Evolutionary conservation across 2,113 vertebrate genomes (phyloP).

Genomic region (Grammomys dolichurus): DNA sequence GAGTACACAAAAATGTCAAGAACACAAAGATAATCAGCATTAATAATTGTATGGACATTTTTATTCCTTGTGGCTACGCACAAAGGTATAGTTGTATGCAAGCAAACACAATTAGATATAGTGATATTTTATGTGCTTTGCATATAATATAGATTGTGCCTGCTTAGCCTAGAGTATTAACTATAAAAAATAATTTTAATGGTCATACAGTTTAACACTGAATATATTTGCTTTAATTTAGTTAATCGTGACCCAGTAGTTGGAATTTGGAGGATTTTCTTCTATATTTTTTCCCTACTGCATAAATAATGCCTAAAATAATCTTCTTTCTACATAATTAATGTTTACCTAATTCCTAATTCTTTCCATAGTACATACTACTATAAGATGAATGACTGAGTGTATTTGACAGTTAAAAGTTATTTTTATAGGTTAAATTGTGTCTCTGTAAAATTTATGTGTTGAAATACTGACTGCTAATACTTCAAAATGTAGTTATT

Average conservation of each 20-base stretch:
- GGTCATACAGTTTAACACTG: background rate
- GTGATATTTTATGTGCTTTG: background rate
- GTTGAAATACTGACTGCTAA: background rate
- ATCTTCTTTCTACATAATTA: constrained; percentile 51
- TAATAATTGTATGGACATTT: constrained; percentile 15
- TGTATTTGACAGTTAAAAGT: constrained; percentile 15
- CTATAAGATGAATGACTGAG: constrained; percentile 7
- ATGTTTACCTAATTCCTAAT: constrained; percentile 36
- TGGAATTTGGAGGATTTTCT: background rate
- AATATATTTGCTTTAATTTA: constrained; percentile 16
- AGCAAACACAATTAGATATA: background rate
- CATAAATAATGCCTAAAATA: constrained; percentile 43
- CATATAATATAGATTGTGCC: background rate
- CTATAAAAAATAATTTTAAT: constrained; percentile 27
- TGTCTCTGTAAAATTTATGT: background rate
- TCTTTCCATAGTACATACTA: background rate
- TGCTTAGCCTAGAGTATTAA: constrained; percentile 37
- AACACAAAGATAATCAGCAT: background rate
- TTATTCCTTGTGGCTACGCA: background rate
- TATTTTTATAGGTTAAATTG: background rate
- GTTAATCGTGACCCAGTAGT: background rate
- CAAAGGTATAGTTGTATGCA: background rate
- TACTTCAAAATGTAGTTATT: constrained; percentile 34
- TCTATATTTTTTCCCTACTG: background rate
- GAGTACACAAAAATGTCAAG: background rate